These are phyloP conservation scores for Elymnias hypermnestra DNA, from an alignment of 1,140 invertebrate species.

Conservation along the genomic window DNA sequence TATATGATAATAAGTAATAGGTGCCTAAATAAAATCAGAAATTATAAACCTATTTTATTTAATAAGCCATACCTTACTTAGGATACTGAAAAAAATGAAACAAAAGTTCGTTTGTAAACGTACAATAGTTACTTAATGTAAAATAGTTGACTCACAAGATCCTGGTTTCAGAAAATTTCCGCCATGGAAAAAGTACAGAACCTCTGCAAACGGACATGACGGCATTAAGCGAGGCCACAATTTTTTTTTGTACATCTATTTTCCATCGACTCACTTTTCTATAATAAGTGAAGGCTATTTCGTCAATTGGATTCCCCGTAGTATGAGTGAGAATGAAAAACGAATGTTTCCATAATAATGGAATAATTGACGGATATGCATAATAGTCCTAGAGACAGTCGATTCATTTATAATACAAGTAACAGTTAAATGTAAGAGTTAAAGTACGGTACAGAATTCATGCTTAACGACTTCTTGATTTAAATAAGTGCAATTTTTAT, in stretches of 20 bases:
- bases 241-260: slow-evolving; percentile 11
- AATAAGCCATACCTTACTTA: too few relatives aligned
- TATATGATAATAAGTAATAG: too few relatives aligned
- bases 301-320: slow-evolving; percentile 15
- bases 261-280: slow-evolving; percentile 16
- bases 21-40: too few relatives aligned
- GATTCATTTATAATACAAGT: background rate
- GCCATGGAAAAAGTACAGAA: slow-evolving; percentile 19
- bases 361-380: slow-evolving; percentile 18
- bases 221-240: background rate
- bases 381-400: background rate
- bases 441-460: too few relatives aligned
- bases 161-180: slow-evolving; percentile 21
- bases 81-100: too few relatives aligned
- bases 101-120: too few relatives aligned
- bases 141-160: slow-evolving; percentile 4
- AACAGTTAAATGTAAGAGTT: too few relatives aligned
- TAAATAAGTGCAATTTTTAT: too few relatives aligned
- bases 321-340: slow-evolving; percentile 5
- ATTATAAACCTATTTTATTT: too few relatives aligned
- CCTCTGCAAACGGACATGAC: slow-evolving; percentile 17
- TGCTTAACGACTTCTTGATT: too few relatives aligned
- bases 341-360: slow-evolving; percentile 15
- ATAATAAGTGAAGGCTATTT: slow-evolving; percentile 8
- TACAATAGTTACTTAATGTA: background rate